Evolutionary conservation across 2,113 vertebrate genomes (phyloP), one percentile per base, ranked within the genome.

Genomic region (Accipiter cooperii): DNA sequence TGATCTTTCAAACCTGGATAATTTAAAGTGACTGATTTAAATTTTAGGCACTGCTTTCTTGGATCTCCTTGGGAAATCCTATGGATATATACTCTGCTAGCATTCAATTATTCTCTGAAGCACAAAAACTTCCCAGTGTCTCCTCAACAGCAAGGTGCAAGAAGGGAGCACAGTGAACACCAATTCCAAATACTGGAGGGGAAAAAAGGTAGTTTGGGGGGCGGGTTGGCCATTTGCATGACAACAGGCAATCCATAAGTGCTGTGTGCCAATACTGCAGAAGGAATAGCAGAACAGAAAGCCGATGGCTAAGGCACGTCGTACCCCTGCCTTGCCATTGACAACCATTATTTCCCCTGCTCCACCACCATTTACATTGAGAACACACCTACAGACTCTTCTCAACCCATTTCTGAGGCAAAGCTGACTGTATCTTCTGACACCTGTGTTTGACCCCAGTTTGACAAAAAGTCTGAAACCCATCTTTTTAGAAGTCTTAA

Each of bases 221-320:
- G 1, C 0, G 1, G 5, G 11, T 22, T 71, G 10, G 7, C 10
- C 6, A 29, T 88, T 76, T 69, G 7, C 40, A 57, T 79, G 36
- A 61, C 36, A 64, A 83, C 10, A 64, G 31, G 4, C 5, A 82
- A 44, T 15, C 26, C 5, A 2, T 11, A 49, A 75, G 1, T 44
- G 18, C 15, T 15, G 4, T 14, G 17, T 58, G 18, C 17, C 31
- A 28, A 2, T 61, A 20, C 8, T n/a, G 31, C 21, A 61, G 31
- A 68, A 91, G 10, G 10, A 85, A 36, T 6, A 49, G 8, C 15
- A 60, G 33, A 77, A 71, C 5, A 61, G 28, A 78, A 80, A 34
- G 18, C 5, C 10, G 22, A 26, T 42, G 24, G 7, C 21, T 38
- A 40, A 68, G 29, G 13, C 8, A 17, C 13, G 3, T 40, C 28